phyloP scores from a whole-genome alignment of 2,888 invertebrate genomes.

The Drosophila recens region DNA sequence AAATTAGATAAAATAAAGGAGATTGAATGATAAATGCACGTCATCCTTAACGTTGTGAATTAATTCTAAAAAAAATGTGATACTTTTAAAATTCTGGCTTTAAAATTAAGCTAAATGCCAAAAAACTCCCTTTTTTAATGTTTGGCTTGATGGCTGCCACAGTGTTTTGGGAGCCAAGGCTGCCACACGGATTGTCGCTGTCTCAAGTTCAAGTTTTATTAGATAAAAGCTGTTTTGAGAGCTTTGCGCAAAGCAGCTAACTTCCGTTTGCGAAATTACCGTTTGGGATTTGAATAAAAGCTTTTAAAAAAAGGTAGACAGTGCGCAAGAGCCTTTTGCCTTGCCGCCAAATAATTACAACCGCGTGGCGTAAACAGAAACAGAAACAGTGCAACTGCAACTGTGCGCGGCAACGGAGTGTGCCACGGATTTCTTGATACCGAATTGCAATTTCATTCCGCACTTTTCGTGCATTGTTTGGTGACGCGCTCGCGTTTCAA shows the following conservation, averaged over 20 bases:
- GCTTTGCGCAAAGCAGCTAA: conserved; percentile 36
- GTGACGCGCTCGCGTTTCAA: conserved; percentile 23
- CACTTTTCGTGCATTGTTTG: conserved; percentile 30
- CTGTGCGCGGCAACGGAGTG: conserved; percentile 52
- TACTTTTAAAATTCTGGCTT: no score
- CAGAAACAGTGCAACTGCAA: conserved; percentile 79
- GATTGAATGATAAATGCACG: no score
- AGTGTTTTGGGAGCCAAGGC: no score
- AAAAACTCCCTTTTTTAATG: no score
- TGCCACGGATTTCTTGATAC: conserved; percentile 11
- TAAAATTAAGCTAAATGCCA: no score
- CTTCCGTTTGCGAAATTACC: neutral
- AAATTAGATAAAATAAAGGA: no score
- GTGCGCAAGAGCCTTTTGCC: conserved; percentile 60
- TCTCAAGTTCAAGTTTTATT: neutral
- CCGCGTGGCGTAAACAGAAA: conserved; percentile 68
- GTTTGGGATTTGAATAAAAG: conserved; percentile 39
- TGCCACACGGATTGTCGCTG: no score
- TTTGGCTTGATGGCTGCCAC: no score
- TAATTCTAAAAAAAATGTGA: no score
- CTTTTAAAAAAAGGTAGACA: conserved; percentile 33
- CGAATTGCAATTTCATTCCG: conserved; percentile 36
- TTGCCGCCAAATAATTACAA: conserved; percentile 70
- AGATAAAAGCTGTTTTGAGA: neutral
- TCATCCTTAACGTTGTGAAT: no score